A percentile compares a stretch with the other conserved stretches of the same genome.
phyloP scores from a whole-genome alignment of 2,888 invertebrate genomes.

The Platycheirus rosarum region DNA sequence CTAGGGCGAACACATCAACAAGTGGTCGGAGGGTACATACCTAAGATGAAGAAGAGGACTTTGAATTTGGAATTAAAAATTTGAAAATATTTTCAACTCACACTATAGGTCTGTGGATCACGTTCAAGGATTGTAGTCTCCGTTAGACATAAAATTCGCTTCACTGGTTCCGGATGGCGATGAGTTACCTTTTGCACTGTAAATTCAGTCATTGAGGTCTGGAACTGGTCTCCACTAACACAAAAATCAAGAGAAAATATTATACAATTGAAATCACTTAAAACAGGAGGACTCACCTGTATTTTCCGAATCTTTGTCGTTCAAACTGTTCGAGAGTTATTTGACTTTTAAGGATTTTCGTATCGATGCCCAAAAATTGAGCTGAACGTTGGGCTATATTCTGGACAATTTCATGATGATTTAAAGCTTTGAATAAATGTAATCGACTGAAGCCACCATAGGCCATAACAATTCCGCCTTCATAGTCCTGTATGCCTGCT shows the following conservation, averaged over 20 bases:
- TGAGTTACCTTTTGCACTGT: constrained; percentile 95
- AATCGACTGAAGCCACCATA: constrained; percentile 95
- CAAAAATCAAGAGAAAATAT: too few relatives aligned
- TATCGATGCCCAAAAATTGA: constrained; percentile 90
- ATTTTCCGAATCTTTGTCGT: constrained; percentile 94
- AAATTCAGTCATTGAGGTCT: constrained; percentile 98
- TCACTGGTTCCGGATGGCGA: constrained; percentile 92
- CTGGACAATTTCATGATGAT: constrained; percentile 93
- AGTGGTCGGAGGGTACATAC: constrained; percentile 92
- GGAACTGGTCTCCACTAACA: constrained; percentile 94
- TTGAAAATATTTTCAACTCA: constrained; percentile 35
- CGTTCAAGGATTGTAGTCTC: constrained; percentile 98
- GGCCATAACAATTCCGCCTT: constrained; percentile 96
- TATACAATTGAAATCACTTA: too few relatives aligned
- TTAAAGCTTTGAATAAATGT: constrained; percentile 93
- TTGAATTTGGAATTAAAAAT: background rate
- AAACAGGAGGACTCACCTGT: constrained; percentile 85
- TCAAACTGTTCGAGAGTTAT: constrained; percentile 94
- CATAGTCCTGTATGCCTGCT: constrained; percentile 91
- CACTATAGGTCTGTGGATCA: constrained; percentile 97
- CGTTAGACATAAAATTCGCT: constrained; percentile 95
- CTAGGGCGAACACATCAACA: constrained; percentile 93
- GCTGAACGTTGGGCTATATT: constrained; percentile 93
- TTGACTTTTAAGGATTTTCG: constrained; percentile 92
- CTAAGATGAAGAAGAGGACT: constrained; percentile 39